These are phyloP conservation scores for Azorinus chamasolen DNA, from an alignment of 2,888 invertebrate species.

Conservation along the genomic window DNA sequence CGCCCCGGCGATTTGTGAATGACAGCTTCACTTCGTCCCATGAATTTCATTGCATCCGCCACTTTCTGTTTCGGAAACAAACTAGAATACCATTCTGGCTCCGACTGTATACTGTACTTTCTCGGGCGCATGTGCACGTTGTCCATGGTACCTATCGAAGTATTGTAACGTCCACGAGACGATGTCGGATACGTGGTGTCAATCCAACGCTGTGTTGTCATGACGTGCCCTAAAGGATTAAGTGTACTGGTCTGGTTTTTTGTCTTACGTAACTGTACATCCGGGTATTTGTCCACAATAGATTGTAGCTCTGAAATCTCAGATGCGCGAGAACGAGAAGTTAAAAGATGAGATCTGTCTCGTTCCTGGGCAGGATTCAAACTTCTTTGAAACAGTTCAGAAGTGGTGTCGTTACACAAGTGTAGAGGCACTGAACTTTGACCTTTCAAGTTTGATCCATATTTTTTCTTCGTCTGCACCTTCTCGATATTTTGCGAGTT, in stretches of 20 bases:
- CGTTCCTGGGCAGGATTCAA: constrained; percentile 38
- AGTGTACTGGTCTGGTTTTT: constrained; percentile 43
- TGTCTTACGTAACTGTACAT: constrained; percentile 20
- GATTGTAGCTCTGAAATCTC: constrained; percentile 16
- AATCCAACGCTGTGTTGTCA: constrained; percentile 36
- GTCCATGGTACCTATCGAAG: too few species aligned
- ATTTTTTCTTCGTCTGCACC: constrained; percentile 79
- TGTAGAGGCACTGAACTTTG: constrained; percentile 76
- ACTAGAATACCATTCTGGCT: constrained; percentile 52
- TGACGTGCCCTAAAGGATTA: constrained; percentile 35
- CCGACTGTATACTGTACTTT: constrained; percentile 17
- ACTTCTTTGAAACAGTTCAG: constrained; percentile 73
- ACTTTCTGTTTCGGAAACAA: constrained; percentile 56
- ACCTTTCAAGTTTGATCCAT: constrained; percentile 69
- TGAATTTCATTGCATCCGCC: constrained; percentile 58
- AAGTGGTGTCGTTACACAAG: constrained; percentile 73
- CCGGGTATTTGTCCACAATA: constrained; percentile 26
- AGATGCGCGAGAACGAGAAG: not conserved
- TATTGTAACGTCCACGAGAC: too few species aligned
- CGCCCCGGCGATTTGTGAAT: constrained; percentile 30
- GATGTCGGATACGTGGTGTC: constrained; percentile 28
- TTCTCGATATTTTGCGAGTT: constrained; percentile 80
- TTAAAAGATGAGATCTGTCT: constrained; percentile 1
- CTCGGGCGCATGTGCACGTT: too few species aligned
- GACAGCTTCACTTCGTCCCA: constrained; percentile 46